Percentiles rank a stretch among this genome's conserved stretches.
phyloP scores from a whole-genome alignment of 2,113 vertebrate species.

The Archocentrus centrarchus region DNA sequence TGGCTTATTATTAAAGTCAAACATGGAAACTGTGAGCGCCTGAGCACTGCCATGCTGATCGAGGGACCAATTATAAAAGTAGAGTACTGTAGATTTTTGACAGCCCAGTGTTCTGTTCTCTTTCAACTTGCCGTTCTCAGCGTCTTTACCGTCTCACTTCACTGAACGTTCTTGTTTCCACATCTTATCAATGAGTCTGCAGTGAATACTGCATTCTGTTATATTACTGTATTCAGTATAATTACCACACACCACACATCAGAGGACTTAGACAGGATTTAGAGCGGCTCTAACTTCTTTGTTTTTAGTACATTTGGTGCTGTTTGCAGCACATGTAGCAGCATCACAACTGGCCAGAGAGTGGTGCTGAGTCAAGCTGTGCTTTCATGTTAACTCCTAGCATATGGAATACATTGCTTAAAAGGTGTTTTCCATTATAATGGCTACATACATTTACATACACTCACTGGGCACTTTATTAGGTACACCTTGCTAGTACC shows the following conservation, averaged over 20 bases:
- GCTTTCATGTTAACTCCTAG: background rate
- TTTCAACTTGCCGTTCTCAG: background rate
- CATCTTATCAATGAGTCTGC: background rate
- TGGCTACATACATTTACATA: too few species aligned
- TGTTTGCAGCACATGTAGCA: background rate
- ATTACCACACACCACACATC: background rate
- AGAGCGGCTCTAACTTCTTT: too few species aligned
- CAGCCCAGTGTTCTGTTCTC: background rate
- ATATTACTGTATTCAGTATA: background rate
- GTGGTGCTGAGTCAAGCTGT: background rate
- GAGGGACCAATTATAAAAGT: slow-evolving; percentile 57
- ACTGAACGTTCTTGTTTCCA: background rate
- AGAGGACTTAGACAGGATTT: background rate
- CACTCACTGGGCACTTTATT: too few species aligned
- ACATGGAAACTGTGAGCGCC: background rate
- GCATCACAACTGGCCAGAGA: background rate
- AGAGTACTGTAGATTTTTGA: slow-evolving; percentile 17
- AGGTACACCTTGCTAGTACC: too few species aligned
- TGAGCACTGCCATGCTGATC: background rate
- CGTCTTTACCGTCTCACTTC: background rate
- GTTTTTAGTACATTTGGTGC: too few species aligned
- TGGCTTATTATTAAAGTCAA: slow-evolving; percentile 6
- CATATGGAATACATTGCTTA: too few species aligned
- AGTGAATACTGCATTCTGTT: background rate
- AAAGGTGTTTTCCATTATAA: too few species aligned